Base-by-base conservation (phyloP, 2,888 invertebrate species). In the Bhutanitis thaidina region DNA sequence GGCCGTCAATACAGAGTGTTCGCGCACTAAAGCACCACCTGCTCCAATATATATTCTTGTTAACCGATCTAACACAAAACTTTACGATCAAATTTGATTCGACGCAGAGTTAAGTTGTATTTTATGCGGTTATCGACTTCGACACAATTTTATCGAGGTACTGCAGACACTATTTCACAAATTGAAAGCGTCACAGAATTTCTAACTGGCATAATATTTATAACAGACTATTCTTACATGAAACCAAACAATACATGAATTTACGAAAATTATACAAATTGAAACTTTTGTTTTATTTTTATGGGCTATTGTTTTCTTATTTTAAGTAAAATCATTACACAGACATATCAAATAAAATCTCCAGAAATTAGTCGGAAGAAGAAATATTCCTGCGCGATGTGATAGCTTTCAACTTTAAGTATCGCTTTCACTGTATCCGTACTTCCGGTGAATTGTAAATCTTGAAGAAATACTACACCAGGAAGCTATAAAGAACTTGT, bases 21-120 rank as follows among this genome's bases (percentile, higher is more conserved):
- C 9, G 14, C 32, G 30, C 36, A 36, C 16, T 37, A 35, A 13
- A 12, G 30, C 37, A 46, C 25, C 39, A 50, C 46, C 41, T 46
- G 30, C 10, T 36, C 27, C 13, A 36, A 46, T 3, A 12, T 43
- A 37, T 30, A 50, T 15, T 39, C 29, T 41, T 36, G 41, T 46
- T 37, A 43, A 41, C 36, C 30, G n/a, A 43, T 43, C 40, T 20
- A 20, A 45, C 30, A 36, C 27, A 32, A 41, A 41, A 16, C 27
- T 51, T 50, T 51, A 51, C 37, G 51, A 52, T 46, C 25, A 7
- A 41, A 13, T 37, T 51, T 51, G 46, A 46, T 52, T 43, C 34
- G 15, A 16, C 14, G 36, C n/a, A 10, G 9, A 27, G 43, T 49
- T 30, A 46, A 52, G 14, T 46, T 44, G 20, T 45, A 43, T 44